Percentiles rank a stretch among this genome's conserved stretches.
These are phyloP conservation scores for Psittacus erithacus DNA, from an alignment of 2,113 vertebrate species.

Conservation along the genomic window DNA sequence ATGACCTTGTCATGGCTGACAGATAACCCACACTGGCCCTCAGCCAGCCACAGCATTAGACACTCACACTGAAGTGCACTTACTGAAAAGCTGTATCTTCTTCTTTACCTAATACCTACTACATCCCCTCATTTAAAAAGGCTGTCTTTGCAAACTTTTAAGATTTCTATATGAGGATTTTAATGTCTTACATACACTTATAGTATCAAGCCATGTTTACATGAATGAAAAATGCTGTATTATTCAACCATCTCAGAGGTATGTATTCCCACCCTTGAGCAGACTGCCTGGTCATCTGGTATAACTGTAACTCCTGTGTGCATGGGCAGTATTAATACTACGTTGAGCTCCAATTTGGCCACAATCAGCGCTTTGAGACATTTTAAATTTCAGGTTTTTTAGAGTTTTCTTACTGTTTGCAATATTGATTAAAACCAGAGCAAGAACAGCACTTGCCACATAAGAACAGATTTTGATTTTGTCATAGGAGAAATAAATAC, in stretches of 20 bases:
- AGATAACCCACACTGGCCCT: not conserved
- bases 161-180: not conserved
- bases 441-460: not conserved
- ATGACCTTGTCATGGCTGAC: not conserved
- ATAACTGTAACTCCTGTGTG: not conserved
- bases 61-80: not conserved
- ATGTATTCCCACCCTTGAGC: not conserved
- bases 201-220: not conserved
- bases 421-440: not conserved
- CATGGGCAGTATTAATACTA: not conserved
- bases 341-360: not conserved
- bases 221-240: not conserved
- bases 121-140: not conserved
- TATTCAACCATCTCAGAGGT: not conserved
- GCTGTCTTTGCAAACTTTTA: not conserved
- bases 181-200: not conserved
- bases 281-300: fast-evolving
- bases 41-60: not conserved
- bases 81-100: not conserved
- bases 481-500: not conserved
- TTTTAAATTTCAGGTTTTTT: not conserved
- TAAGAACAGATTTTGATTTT: not conserved
- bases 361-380: not conserved
- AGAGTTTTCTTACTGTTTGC: not conserved
- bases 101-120: not conserved